phyloP scores from a whole-genome alignment of 2,888 invertebrate species.

The Spatulosminthurus flaviceps region DNA sequence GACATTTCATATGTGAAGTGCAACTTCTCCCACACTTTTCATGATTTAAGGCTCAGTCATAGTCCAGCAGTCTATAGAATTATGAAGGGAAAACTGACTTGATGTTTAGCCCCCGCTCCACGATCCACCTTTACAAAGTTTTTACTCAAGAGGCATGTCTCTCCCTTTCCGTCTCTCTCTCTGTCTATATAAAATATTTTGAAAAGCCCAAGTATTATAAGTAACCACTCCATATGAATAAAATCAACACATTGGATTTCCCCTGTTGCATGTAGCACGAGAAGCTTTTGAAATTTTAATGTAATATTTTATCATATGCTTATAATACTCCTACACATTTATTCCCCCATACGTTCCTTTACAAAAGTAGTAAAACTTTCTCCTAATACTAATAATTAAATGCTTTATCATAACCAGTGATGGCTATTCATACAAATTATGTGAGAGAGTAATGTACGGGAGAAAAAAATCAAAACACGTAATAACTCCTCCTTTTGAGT shows the following conservation, averaged over 20 bases:
- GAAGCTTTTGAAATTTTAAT: not conserved
- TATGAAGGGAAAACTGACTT: no score
- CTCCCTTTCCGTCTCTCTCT: no score
- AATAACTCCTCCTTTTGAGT: not conserved
- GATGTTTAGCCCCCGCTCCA: no score
- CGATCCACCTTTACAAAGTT: slow-evolving; percentile 23
- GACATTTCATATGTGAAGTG: no score
- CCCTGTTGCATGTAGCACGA: slow-evolving; percentile 1
- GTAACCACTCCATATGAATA: slow-evolving; percentile 3
- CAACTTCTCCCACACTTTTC: no score
- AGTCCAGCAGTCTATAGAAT: no score
- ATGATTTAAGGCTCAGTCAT: no score
- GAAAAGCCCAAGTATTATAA: not conserved
- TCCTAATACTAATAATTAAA: not conserved
- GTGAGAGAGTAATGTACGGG: not conserved
- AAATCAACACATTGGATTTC: not conserved
- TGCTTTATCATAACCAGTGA: not conserved
- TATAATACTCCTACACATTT: not conserved
- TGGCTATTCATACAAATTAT: not conserved
- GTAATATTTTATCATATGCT: not conserved
- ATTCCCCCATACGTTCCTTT: not conserved
- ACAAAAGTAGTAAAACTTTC: not conserved
- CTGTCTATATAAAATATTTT: no score
- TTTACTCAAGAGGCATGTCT: not conserved
- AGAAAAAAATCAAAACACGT: not conserved